Evolutionary conservation across 2,113 vertebrate genomes (phyloP), one percentile per base, ranked within the genome.

Genomic region (Percopsis transmontana): DNA sequence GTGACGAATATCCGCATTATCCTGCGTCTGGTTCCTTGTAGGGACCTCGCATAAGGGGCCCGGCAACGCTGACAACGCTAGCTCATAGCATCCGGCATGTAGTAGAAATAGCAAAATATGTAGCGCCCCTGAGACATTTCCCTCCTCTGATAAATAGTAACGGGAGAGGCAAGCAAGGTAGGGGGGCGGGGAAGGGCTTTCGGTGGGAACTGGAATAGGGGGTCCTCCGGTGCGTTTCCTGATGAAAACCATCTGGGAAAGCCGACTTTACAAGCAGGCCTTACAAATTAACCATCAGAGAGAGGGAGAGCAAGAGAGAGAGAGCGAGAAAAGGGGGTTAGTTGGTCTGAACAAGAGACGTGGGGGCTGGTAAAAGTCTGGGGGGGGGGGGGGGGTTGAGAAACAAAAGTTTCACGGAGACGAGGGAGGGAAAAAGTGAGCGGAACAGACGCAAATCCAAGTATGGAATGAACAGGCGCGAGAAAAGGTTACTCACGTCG

Each of bases 161-260:
- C n/a, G 14, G 44, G 27, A 21, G 59, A 10, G 59, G 20, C 6
- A 19, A 8, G 41, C 19, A 13, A 40, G 44, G 41, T 9, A 27
- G 27, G 9, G 39, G 16, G 38, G 23, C 10, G 23, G 41, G 47
- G 54, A 33, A 50, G 18, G 41, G 53, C 3, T 59, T 24, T 23
- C 62, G 62, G 70, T 59, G 59, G 68, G 64, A 70, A 70, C 65
- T 50, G 77, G 56, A 70, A 68, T 69, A 81, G 85, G 81, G 87
- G 85, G 88, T 80, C 87, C 87, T 83, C 70, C 75, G 63, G 68
- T 53, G 78, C 69, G 81, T 77, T 85, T 79, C 82, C 73, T 91
- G 90, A 93, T 93, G 90, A 91, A 90, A 92, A 93, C 88, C 92
- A 93, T 90, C 91, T 93, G 92, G 72, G 87, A 81, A 84, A 66